These are phyloP conservation scores for Tricholaema leucomelas DNA, from an alignment of 2,113 vertebrate species.

Conservation along the genomic window DNA sequence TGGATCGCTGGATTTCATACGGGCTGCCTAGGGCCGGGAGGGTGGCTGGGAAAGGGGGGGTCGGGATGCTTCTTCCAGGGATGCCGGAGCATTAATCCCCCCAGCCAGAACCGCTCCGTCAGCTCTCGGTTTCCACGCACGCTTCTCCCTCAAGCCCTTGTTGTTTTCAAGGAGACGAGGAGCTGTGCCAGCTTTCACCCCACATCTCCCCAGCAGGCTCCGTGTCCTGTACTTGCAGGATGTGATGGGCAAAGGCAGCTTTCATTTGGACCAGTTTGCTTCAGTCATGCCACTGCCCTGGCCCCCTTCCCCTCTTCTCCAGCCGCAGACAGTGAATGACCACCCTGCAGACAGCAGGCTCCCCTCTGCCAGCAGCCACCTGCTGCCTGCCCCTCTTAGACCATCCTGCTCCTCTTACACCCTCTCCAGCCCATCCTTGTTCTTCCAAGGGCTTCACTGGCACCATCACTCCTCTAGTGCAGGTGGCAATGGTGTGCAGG, in stretches of 20 bases:
- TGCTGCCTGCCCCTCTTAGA: too few relatives aligned
- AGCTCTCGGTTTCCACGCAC: background rate
- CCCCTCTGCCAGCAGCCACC: background rate
- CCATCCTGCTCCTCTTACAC: background rate
- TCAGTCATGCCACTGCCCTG: background rate
- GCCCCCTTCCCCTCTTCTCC: background rate
- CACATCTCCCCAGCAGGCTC: background rate
- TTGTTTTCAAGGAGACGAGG: background rate
- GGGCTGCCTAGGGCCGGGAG: rapidly evolving
- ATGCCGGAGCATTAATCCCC: background rate
- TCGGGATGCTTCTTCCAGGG: rapidly evolving
- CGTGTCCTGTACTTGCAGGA: background rate
- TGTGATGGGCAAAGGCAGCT: background rate
- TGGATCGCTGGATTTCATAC: background rate
- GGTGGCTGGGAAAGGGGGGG: background rate
- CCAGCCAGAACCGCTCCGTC: rapidly evolving
- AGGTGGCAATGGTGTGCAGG: rapidly evolving
- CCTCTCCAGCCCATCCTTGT: background rate
- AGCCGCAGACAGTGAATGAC: background rate
- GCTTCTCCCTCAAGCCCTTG: background rate
- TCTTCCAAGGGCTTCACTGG: background rate
- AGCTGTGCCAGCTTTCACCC: background rate
- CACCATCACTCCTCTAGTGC: rapidly evolving
- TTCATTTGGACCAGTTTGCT: background rate
- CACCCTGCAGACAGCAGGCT: background rate